Evolutionary conservation across 2,888 invertebrate species (phyloP).

Genomic region (Orchesella flavescens): DNA sequence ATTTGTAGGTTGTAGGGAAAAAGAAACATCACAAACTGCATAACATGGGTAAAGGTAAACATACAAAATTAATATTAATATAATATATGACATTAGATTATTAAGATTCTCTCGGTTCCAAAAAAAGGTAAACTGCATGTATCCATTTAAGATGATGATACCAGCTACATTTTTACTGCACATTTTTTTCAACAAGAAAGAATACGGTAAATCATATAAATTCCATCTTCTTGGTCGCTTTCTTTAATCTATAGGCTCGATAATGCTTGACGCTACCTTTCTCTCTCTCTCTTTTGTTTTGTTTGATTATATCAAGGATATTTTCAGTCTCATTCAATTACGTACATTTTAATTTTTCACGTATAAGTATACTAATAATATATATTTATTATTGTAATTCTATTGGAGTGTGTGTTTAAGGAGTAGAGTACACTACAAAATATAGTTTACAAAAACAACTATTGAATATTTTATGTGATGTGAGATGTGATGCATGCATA

Average conservation of each 20-base stretch:
- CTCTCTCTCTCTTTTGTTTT: constrained; percentile 7
- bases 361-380: too few relatives aligned
- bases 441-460: neutral
- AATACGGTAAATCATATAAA: neutral
- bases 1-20: too few relatives aligned
- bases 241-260: neutral
- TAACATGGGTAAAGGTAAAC: too few relatives aligned
- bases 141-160: neutral
- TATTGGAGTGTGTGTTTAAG: too few relatives aligned
- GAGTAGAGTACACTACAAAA: neutral
- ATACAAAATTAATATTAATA: too few relatives aligned
- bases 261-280: constrained; percentile 3
- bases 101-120: constrained; percentile 11
- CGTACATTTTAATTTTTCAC: constrained; percentile 56
- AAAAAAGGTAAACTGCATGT: neutral
- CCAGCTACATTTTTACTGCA: neutral
- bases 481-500: neutral
- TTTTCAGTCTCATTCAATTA: constrained; percentile 62
- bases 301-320: constrained; percentile 33
- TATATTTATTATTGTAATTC: neutral
- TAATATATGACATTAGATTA: neutral
- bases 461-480: neutral
- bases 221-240: constrained; percentile 3
- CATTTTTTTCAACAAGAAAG: neutral
- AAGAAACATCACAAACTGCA: too few relatives aligned